A percentile compares a stretch with the other conserved stretches of the same genome.
These are phyloP conservation scores for Eurystomus gularis DNA, from an alignment of 2,113 vertebrate genomes.

Conservation along the genomic window DNA sequence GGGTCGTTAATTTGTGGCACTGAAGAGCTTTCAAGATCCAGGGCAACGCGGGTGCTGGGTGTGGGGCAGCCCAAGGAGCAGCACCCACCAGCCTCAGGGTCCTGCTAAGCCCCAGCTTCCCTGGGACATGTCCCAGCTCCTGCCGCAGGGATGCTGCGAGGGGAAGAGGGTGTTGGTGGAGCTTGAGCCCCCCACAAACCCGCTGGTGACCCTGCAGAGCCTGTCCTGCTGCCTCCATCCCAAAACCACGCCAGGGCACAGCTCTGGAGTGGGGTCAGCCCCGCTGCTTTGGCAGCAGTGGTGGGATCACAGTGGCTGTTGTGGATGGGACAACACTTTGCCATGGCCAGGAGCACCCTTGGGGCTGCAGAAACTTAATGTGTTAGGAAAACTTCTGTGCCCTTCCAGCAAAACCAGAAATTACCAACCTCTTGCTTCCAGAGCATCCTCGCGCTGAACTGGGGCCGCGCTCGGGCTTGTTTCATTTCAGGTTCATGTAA, in stretches of 20 bases:
- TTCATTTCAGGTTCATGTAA: neutral
- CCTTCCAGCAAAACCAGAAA: neutral
- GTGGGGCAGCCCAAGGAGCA: neutral
- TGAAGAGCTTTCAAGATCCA: neutral
- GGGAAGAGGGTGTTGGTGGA: neutral
- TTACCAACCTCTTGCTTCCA: neutral
- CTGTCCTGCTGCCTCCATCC: neutral
- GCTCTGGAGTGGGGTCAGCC: rapidly evolving
- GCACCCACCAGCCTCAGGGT: rapidly evolving
- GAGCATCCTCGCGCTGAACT: neutral
- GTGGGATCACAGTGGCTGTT: rapidly evolving
- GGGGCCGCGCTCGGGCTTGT: neutral
- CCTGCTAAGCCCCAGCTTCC: neutral
- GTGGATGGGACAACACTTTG: neutral
- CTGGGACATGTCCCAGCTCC: neutral
- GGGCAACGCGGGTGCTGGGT: rapidly evolving
- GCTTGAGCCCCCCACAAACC: rapidly evolving
- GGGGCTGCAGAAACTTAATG: neutral
- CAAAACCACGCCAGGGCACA: rapidly evolving
- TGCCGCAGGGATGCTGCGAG: neutral
- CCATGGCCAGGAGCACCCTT: neutral
- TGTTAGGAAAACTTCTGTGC: neutral
- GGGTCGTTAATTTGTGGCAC: neutral
- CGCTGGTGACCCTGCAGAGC: neutral
- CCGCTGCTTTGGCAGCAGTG: neutral